Conservation (phyloP, 2,113 vertebrate genomes). For the Athene noctua region DNA sequence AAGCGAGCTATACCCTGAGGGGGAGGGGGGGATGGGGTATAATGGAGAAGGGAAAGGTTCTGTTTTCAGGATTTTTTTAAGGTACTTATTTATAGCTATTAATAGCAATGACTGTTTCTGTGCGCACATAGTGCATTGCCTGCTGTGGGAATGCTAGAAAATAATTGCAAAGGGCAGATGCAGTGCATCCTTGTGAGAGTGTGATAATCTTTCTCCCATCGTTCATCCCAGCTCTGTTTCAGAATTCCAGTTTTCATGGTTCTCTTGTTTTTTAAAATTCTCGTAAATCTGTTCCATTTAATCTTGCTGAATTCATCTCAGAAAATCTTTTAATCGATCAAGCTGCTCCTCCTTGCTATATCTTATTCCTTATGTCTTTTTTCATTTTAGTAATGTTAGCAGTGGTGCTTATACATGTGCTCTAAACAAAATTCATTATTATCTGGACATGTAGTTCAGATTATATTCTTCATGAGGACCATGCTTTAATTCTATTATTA, state of each 20-base stretch:
- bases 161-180: background rate
- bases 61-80: background rate
- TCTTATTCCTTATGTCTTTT: background rate
- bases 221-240: background rate
- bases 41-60: background rate
- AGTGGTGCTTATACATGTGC: background rate
- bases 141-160: background rate
- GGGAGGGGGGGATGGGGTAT: no score
- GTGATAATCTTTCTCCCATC: background rate
- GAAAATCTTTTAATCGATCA: background rate
- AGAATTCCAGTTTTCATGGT: background rate
- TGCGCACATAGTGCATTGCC: background rate
- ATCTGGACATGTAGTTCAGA: fast-evolving
- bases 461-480: background rate
- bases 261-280: background rate
- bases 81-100: background rate
- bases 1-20: background rate
- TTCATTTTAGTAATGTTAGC: background rate
- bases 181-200: background rate
- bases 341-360: background rate
- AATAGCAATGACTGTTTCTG: background rate
- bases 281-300: background rate
- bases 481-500: background rate
- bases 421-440: background rate
- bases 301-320: background rate